These are phyloP conservation scores for Rhagonycha fulva DNA, from an alignment of 2,888 invertebrate genomes.

Conservation along the genomic window DNA sequence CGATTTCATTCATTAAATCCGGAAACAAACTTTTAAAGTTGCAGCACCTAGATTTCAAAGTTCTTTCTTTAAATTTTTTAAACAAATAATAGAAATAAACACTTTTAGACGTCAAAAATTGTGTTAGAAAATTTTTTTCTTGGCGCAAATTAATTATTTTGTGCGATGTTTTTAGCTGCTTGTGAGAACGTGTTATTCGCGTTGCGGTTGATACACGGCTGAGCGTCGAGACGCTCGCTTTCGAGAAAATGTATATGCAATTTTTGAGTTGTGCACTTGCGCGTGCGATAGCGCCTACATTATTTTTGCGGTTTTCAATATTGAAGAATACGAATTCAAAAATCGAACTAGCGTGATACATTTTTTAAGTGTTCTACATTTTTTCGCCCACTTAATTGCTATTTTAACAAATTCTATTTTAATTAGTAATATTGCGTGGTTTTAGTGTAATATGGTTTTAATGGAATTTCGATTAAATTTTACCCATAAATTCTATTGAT, in stretches of 20 bases:
- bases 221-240: constrained; percentile 22
- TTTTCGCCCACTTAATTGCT: neutral
- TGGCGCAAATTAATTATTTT: neutral
- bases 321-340: neutral
- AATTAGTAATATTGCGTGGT: neutral
- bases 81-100: neutral
- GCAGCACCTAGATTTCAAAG: neutral
- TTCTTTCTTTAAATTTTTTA: neutral
- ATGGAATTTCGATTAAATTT: neutral
- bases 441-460: neutral
- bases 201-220: constrained; percentile 10
- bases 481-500: neutral
- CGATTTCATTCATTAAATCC: neutral
- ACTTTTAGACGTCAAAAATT: neutral
- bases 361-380: neutral
- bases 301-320: neutral
- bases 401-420: neutral
- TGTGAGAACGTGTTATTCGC: neutral
- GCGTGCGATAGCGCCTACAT: constrained; percentile 13
- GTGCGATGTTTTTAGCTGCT: neutral
- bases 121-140: neutral
- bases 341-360: neutral
- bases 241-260: constrained; percentile 6
- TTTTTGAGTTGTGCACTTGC: constrained; percentile 10
- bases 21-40: neutral